Percentiles rank a stretch among this genome's conserved stretches.
Evolutionary conservation across 2,888 invertebrate species (phyloP).

Genomic region (Andrena bucephala): DNA sequence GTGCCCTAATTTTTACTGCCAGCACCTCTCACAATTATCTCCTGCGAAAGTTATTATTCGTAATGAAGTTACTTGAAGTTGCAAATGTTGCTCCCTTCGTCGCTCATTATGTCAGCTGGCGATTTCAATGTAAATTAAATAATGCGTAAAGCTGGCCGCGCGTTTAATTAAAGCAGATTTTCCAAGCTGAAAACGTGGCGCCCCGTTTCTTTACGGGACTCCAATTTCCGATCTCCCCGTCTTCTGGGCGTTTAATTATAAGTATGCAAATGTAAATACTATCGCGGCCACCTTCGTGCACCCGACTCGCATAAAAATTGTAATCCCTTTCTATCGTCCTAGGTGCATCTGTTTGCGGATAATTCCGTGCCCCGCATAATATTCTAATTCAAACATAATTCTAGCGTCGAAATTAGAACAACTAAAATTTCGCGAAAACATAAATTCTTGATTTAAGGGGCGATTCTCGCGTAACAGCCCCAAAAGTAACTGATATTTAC

Average conservation of each 20-base stretch:
- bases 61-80: too few species aligned
- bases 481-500: too few species aligned
- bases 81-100: too few species aligned
- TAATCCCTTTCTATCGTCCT: neutral
- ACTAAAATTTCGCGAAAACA: too few species aligned
- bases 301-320: neutral
- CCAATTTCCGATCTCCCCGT: neutral
- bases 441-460: too few species aligned
- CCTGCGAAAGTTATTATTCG: neutral
- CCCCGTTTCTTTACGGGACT: neutral
- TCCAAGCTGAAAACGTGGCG: neutral
- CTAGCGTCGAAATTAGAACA: neutral
- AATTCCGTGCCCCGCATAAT: neutral
- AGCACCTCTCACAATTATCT: too few species aligned
- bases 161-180: slow-evolving; percentile 18
- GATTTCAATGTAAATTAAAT: slow-evolving; percentile 9
- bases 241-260: neutral
- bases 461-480: too few species aligned
- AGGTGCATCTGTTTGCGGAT: neutral
- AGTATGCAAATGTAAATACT: slow-evolving; percentile 1
- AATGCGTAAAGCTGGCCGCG: neutral
- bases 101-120: neutral
- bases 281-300: neutral
- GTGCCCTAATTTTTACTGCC: too few species aligned
- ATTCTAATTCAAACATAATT: neutral